These are phyloP conservation scores for Nymphalis io DNA, from an alignment of 1,140 invertebrate genomes.

Conservation along the genomic window DNA sequence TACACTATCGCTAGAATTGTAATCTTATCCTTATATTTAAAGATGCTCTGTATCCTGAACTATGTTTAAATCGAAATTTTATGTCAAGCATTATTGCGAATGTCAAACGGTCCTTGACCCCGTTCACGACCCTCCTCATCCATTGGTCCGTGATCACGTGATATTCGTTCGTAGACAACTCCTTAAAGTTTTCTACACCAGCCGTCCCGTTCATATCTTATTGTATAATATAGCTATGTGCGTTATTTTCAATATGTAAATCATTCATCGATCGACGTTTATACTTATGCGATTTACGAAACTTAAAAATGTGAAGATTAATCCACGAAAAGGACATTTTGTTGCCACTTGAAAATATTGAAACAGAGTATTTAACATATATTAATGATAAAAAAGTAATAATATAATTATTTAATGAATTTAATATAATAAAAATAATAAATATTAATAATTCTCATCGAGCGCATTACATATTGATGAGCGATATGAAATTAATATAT, in stretches of 20 bases:
- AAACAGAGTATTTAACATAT: neutral
- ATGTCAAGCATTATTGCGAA: constrained; percentile 20
- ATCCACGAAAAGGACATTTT: neutral
- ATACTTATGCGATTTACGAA: constrained; percentile 18
- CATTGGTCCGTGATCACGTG: constrained; percentile 29
- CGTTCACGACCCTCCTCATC: neutral
- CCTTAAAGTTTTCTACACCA: constrained; percentile 25
- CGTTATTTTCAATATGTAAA: constrained; percentile 12
- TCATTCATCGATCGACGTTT: constrained; percentile 19
- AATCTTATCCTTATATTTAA: constrained; percentile 39
- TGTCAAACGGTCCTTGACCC: constrained; percentile 31
- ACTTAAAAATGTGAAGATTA: neutral
- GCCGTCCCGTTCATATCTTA: constrained; percentile 39
- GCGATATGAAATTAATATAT: neutral
- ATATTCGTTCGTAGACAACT: constrained; percentile 30
- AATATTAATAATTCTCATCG: neutral
- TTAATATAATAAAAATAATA: neutral
- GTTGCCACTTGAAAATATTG: too few relatives aligned
- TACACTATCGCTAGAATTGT: constrained; percentile 56
- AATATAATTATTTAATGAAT: too few relatives aligned
- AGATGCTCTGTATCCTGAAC: constrained; percentile 22
- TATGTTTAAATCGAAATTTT: constrained; percentile 15
- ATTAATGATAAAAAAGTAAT: neutral
- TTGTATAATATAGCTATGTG: constrained; percentile 21
- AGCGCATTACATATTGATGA: too few relatives aligned